Base-by-base conservation (phyloP, 2,113 vertebrate species). In the Puntigrus tetrazona region DNA sequence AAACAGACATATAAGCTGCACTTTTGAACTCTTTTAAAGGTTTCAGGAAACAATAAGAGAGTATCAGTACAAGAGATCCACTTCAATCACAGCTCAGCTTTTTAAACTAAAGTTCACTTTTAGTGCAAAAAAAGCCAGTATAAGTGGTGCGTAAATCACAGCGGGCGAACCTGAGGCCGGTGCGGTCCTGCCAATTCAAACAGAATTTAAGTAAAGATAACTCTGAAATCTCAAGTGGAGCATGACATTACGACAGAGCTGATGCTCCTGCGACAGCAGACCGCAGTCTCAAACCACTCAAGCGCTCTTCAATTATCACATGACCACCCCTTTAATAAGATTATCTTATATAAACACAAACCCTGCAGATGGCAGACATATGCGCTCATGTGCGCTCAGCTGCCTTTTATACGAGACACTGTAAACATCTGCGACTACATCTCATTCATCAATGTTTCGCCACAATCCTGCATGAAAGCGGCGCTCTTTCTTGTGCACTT, bases 301-400 rank as follows among this genome's bases (percentile, higher is more conserved):
- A 77, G 50, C 7, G 9, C 18, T 36, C 74, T 36, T 55, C 74
- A 77, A 59, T 78, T 38, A 78, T 59, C 75, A 78, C 75, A 57
- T 38, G 36, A 79, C 55, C 36, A 61, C 14, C 52, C 59, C 52
- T 25, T 41, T 59, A 61, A 78, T 57, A 18, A 43, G 34, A 61
- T 78, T 27, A 78, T 55, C 22, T 59, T 78, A 36, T 59, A 41
- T 27, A 59, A 79, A 79, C 77, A 63, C 22, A 43, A 63, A 79
- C 34, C 29, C 55, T 61, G 10, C 36, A 29, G 55, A 79, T 79
- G 34, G 75, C 31, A 78, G 75, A 78, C 75, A 38, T 8, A 36
- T 36, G 10, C 3, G n/a, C 38, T 59, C 75, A 36, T 61, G 55
- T 61, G 55, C 20, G 27, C 45, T 55, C 47, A 55, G 29, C 74